Conservation (phyloP, 2,888 invertebrate species). For the Epinotia ramella region DNA sequence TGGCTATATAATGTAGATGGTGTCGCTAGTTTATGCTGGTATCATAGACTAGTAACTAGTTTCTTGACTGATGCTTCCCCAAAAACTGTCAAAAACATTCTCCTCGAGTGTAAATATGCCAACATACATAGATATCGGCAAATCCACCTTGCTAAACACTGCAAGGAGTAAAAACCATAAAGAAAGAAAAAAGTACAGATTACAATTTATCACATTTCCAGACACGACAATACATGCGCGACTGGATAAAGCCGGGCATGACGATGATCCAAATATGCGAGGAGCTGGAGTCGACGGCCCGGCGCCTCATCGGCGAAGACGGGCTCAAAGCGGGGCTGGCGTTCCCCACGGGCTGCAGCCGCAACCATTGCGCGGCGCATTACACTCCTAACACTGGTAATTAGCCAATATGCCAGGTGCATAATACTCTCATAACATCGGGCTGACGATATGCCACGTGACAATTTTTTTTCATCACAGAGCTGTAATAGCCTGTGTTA, state of each 20-base stretch:
- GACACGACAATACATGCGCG: slow-evolving; percentile 96
- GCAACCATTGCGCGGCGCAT: slow-evolving; percentile 99
- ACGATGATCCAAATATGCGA: slow-evolving; percentile 99
- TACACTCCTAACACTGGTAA: slow-evolving; percentile 98
- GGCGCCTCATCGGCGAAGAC: slow-evolving; percentile 96
- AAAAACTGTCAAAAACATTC: no score
- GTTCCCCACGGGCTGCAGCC: slow-evolving; percentile 99
- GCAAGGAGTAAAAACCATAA: no score
- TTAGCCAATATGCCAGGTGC: not conserved
- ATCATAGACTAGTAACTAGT: no score
- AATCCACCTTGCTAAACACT: no score
- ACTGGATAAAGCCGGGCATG: slow-evolving; percentile 99
- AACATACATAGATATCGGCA: no score
- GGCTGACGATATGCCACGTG: no score
- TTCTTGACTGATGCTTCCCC: no score
- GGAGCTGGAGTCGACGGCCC: slow-evolving; percentile 96
- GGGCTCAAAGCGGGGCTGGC: slow-evolving; percentile 97
- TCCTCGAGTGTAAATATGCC: no score
- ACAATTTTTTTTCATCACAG: no score
- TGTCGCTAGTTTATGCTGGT: no score
- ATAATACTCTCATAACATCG: not conserved
- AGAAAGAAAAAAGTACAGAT: not conserved
- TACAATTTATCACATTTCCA: slow-evolving; percentile 64
- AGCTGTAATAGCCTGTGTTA: no score
- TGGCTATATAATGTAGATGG: no score